Base-by-base conservation (phyloP, 2,797 vertebrate genomes). In the Lepus townsendii region DNA sequence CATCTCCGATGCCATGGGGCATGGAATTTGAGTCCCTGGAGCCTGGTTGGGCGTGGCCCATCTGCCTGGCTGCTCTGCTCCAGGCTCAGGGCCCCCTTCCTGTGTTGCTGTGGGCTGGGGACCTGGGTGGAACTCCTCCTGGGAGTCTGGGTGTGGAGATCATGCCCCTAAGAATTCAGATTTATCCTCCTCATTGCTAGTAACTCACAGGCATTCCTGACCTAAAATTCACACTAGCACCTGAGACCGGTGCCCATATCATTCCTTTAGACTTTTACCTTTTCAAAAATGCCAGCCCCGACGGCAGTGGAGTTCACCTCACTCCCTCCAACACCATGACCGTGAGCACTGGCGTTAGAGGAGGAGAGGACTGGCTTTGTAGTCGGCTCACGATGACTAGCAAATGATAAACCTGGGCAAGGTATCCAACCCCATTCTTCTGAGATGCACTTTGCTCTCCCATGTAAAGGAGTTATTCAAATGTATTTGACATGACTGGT, bases 341-440 rank as follows among this genome's bases (percentile, higher is more conserved):
- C 78, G 20, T 3, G 35, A 91, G 32, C 14, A 30, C 0, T 30
- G 35, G n/a, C 20, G 87, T 87, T 73, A 52, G 22, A 66, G 5
- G 30, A 85, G 87, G 77, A 73, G 84, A 93, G 75, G 78, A 42
- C 22, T 38, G 60, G 16, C 54, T 93, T 82, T 69, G 63, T 50
- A 22, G 65, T 54, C 83, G 6, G 27, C 16, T 60, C 3, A 26
- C 13, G 8, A 57, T 22, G 72, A 2, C 24, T 2, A 35, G 27
- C 54, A 63, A 38, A 65, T 3, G 62, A 8, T 14, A 32, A 60
- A 83, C 32, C 6, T 19, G 32, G 82, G 63, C 75, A 57, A 38
- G 68, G 13, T 54, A 57, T 30, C 9, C 17, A 82, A 80, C 30
- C 20, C 42, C 20, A n/a, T 78, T 80, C 42, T 92, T 88, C 52